Conservation (phyloP, 2,888 invertebrate species). For the Allolobophora icterica region DNA sequence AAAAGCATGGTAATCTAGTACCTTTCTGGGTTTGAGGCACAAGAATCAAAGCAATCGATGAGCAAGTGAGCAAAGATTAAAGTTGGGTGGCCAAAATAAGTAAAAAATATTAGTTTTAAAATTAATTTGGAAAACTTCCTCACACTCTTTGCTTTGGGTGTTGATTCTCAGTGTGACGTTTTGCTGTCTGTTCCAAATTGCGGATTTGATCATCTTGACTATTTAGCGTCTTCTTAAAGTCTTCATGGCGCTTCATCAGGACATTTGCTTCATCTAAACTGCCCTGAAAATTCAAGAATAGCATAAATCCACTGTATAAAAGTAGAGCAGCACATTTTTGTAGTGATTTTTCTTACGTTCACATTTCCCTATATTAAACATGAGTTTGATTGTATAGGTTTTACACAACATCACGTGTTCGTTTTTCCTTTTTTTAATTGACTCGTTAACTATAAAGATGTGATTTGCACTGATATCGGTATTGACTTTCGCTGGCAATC, state of each 20-base stretch:
- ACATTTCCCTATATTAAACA: no score
- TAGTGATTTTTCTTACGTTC: no score
- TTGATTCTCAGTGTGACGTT: constrained; percentile 77
- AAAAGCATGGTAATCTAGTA: no score
- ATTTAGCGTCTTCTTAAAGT: constrained; percentile 86
- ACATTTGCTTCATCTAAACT: constrained; percentile 80
- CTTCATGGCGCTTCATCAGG: constrained; percentile 87
- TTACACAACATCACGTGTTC: no score
- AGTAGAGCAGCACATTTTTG: neutral
- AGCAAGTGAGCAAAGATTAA: neutral
- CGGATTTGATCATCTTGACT: constrained; percentile 91
- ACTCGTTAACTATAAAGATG: no score
- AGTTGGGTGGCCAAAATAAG: neutral
- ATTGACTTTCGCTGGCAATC: no score
- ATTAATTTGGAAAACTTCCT: constrained; percentile 69
- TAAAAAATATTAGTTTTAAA: neutral
- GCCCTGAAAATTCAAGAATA: constrained; percentile 70
- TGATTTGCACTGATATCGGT: no score
- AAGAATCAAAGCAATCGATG: neutral
- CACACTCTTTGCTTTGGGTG: constrained; percentile 78
- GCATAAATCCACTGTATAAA: neutral
- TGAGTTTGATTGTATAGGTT: no score
- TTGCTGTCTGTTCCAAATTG: constrained; percentile 83
- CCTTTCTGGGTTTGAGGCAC: neutral
- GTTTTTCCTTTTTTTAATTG: no score